Conservation (phyloP, 2,888 invertebrate genomes). For the Tenthredo livida region DNA sequence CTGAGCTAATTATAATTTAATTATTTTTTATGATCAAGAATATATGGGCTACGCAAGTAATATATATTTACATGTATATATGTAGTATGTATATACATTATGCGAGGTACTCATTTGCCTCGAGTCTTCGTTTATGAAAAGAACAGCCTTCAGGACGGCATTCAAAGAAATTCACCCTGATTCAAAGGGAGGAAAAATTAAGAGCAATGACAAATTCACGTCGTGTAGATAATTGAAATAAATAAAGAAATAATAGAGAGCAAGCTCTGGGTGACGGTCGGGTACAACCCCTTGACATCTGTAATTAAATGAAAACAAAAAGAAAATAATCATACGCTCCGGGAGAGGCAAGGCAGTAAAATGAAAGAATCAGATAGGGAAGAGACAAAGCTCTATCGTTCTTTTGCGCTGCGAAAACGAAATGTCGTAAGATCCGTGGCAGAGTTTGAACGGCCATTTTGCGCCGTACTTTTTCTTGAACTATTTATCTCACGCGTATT, state of each 20-base stretch:
- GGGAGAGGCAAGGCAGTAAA: slow-evolving; percentile 74
- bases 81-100: slow-evolving; percentile 22
- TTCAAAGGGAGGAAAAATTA: slow-evolving; percentile 50
- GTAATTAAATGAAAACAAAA: slow-evolving; percentile 78
- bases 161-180: slow-evolving; percentile 52
- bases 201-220: slow-evolving; percentile 75
- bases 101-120: slow-evolving; percentile 44
- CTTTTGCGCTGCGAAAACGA: slow-evolving; percentile 37
- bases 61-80: slow-evolving; percentile 1
- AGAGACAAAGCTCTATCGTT: slow-evolving; percentile 73
- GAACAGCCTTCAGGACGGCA: slow-evolving; percentile 43
- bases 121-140: slow-evolving; percentile 49
- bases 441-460: slow-evolving; percentile 37
- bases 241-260: slow-evolving; percentile 74
- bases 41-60: slow-evolving; percentile 18
- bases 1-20: slow-evolving; percentile 29
- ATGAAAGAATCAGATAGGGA: slow-evolving; percentile 76
- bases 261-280: slow-evolving; percentile 49
- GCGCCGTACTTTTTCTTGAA: neutral
- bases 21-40: slow-evolving; percentile 40
- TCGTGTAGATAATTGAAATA: slow-evolving; percentile 77
- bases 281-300: slow-evolving; percentile 77
- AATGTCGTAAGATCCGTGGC: slow-evolving; percentile 39
- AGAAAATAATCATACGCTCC: slow-evolving; percentile 76
- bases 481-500: neutral